A percentile compares a stretch with the other conserved stretches of the same genome.
phyloP scores from a whole-genome alignment of 2,113 vertebrate species.

The Aegypius monachus region DNA sequence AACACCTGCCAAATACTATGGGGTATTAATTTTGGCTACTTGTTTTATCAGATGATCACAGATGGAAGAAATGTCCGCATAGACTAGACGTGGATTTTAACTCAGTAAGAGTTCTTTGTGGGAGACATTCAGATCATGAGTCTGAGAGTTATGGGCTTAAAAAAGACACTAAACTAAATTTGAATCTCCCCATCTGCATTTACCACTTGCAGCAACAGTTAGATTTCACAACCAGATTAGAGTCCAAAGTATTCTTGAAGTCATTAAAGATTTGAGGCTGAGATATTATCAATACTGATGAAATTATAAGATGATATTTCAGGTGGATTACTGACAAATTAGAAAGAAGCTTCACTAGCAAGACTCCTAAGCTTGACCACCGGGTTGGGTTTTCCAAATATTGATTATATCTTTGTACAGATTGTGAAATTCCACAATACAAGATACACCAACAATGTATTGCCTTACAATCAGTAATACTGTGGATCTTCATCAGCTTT shows the following conservation, averaged over 20 bases:
- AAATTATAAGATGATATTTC: background rate
- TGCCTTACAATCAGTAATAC: background rate
- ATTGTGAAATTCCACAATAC: background rate
- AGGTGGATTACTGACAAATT: background rate
- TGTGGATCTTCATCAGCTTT: background rate
- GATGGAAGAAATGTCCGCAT: background rate
- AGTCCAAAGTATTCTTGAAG: background rate
- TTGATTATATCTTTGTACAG: background rate
- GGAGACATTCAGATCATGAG: background rate
- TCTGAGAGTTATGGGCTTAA: background rate
- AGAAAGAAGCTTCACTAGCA: background rate
- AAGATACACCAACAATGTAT: background rate
- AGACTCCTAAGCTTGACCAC: background rate
- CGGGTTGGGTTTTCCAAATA: background rate
- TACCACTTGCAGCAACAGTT: background rate
- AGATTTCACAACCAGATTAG: background rate
- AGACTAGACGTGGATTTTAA: background rate
- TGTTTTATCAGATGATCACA: conserved; percentile 33
- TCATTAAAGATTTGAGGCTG: background rate
- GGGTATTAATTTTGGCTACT: conserved; percentile 20
- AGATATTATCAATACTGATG: background rate
- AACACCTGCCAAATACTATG: conserved; percentile 28
- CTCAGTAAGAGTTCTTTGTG: background rate
- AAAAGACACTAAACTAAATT: background rate
- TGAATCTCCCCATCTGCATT: background rate